Percentiles rank a stretch among this genome's conserved stretches.
phyloP scores from a whole-genome alignment of 1,140 invertebrate genomes.

The Mercenaria mercenaria region DNA sequence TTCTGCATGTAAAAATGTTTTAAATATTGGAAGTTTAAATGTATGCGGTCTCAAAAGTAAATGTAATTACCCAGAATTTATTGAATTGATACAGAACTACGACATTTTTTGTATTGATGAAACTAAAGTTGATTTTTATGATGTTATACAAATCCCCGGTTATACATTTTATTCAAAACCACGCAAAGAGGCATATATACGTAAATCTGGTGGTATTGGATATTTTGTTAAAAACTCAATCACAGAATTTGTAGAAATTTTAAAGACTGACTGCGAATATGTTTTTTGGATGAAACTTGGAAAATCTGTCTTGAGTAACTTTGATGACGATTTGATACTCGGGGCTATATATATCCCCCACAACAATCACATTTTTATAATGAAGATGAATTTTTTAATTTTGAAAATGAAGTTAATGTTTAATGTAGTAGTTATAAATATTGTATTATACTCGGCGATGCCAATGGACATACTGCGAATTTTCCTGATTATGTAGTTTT shows the following conservation, averaged over 20 bases:
- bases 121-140: background rate
- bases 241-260: background rate
- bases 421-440: background rate
- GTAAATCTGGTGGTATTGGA: background rate
- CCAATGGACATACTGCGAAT: background rate
- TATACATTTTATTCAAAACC: background rate
- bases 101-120: background rate
- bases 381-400: background rate
- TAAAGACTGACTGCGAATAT: background rate
- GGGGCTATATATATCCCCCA: background rate
- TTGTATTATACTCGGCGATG: background rate
- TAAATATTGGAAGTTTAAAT: background rate
- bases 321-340: background rate
- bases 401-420: background rate
- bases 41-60: background rate
- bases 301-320: background rate
- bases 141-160: background rate
- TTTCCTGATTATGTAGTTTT: background rate
- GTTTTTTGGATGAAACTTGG: background rate
- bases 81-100: background rate
- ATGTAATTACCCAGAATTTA: background rate
- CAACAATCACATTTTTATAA: background rate
- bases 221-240: background rate
- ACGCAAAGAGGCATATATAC: background rate
- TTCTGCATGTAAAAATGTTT: background rate